Percentiles rank a stretch among this genome's conserved stretches.
Evolutionary conservation across 2,888 invertebrate species (phyloP).

Genomic region (Drosophila nigritarsus): DNA sequence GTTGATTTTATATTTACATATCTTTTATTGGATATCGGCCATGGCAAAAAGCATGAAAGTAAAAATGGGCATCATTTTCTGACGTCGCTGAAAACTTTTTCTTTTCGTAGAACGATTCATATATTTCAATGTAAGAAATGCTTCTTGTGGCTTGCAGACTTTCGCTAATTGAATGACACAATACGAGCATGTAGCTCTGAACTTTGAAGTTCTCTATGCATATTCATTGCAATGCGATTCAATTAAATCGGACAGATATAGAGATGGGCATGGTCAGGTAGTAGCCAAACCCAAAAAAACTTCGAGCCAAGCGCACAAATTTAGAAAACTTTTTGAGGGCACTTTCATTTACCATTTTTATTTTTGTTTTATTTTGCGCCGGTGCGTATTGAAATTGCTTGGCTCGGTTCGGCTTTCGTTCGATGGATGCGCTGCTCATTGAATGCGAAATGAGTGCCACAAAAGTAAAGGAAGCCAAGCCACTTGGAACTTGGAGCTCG

Average conservation of each 20-base stretch:
- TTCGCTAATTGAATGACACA: slow-evolving; percentile 74
- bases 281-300: slow-evolving; percentile 53
- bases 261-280: slow-evolving; percentile 37
- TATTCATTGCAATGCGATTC: slow-evolving; percentile 74
- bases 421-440: slow-evolving; percentile 76
- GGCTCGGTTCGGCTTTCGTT: slow-evolving; percentile 70
- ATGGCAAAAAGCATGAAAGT: slow-evolving; percentile 57
- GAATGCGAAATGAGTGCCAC: slow-evolving; percentile 73
- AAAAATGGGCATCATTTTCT: slow-evolving; percentile 65
- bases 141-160: slow-evolving; percentile 56
- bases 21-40: slow-evolving; percentile 49
- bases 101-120: slow-evolving; percentile 69
- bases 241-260: slow-evolving; percentile 67
- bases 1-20: slow-evolving; percentile 32
- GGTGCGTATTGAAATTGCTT: slow-evolving; percentile 75
- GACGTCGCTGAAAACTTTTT: slow-evolving; percentile 67
- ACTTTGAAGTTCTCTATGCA: slow-evolving; percentile 45
- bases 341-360: slow-evolving; percentile 79
- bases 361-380: slow-evolving; percentile 56
- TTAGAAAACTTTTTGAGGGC: slow-evolving; percentile 82
- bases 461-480: slow-evolving; percentile 54
- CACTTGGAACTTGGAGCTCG: slow-evolving; percentile 47
- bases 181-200: slow-evolving; percentile 34
- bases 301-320: slow-evolving; percentile 64
- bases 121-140: slow-evolving; percentile 54